Base-by-base conservation (phyloP, 2,113 vertebrate genomes). In the Halcyon senegalensis region DNA sequence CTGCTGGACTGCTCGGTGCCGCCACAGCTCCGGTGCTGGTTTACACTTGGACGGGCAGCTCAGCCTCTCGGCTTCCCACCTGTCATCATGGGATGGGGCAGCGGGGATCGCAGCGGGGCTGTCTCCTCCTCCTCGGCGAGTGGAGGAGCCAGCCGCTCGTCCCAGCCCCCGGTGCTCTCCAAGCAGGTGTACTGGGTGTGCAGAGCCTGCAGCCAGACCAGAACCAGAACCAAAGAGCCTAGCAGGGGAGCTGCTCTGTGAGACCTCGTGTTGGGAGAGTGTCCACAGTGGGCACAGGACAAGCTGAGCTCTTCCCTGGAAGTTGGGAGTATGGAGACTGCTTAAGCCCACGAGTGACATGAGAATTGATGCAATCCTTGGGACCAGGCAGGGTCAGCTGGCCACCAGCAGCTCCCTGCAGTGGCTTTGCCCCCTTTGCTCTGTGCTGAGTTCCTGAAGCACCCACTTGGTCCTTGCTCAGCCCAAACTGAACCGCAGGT, bases 191-290 rank as follows among this genome's bases (percentile, higher is more conserved):
- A 25, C 0, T 27, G 56, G 23, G 25, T 30, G 35, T 50, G 41
- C 4, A 1, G 48, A 79, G 12, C 39, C 58, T 82, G 78, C 70
- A 72, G 46, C 58, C 8, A 0, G 23, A 64, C 53, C 6, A 0
- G 23, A 68, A 12, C 8, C 43, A 60, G 24, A 84, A 53, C 55
- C 24, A 55, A 59, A 78, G 31, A 60, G 12, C 14, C 58, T 51
- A 53, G 35, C 23, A 5, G 1, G 8, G 73, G 55, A 46, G 16
- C 33, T 0, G 1, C 31, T 44, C 24, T 68, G 9, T 0, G 0
- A 85, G 35, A 25, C 23, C 50, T 18, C 37, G 44, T 60, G 39
- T 58, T 43, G 10, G 30, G 25, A 84, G 27, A 55, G 11, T 27
- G 43, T 60, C 25, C 0, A 0, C 5, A 1, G 5, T 14, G 23